A percentile compares a stretch with the other conserved stretches of the same genome.
Evolutionary conservation across 2,797 vertebrate species (phyloP).

Genomic region (Bradypodion ventrale): DNA sequence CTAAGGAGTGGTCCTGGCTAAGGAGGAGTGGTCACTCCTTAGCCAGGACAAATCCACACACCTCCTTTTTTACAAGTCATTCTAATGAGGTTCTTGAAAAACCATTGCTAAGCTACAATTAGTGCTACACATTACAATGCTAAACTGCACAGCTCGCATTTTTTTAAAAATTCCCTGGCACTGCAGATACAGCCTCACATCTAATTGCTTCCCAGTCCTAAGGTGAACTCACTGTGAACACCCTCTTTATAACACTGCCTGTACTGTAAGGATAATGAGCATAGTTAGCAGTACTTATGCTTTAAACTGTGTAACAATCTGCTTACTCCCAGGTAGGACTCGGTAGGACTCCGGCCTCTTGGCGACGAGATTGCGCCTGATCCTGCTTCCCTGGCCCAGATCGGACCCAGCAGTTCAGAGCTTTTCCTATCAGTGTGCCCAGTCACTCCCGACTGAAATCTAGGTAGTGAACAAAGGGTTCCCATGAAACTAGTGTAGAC

Average conservation of each 20-base stretch:
- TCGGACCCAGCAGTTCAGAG: no score
- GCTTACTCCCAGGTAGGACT: no score
- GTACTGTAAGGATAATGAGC: conserved; percentile 19
- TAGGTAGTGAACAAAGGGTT: no score
- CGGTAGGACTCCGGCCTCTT: no score
- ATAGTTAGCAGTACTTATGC: conserved; percentile 4
- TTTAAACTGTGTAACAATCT: no score
- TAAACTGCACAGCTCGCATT: conserved; percentile 2
- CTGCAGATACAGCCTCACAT: conserved; percentile 30
- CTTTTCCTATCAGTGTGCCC: no score
- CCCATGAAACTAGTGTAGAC: no score
- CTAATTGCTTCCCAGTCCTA: conserved; percentile 33
- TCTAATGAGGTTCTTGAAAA: neutral
- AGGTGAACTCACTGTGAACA: neutral
- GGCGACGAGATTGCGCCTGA: no score
- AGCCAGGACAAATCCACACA: conserved; percentile 17
- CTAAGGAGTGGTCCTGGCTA: no score
- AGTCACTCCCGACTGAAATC: no score
- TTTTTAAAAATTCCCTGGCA: conserved; percentile 3
- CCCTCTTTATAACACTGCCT: conserved; percentile 36
- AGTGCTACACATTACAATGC: neutral
- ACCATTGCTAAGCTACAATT: neutral
- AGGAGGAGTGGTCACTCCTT: neutral
- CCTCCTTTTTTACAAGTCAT: conserved; percentile 26
- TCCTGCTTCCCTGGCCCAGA: no score